Conservation (phyloP, 2,113 vertebrate genomes). For the Diglossa brunneiventris region DNA sequence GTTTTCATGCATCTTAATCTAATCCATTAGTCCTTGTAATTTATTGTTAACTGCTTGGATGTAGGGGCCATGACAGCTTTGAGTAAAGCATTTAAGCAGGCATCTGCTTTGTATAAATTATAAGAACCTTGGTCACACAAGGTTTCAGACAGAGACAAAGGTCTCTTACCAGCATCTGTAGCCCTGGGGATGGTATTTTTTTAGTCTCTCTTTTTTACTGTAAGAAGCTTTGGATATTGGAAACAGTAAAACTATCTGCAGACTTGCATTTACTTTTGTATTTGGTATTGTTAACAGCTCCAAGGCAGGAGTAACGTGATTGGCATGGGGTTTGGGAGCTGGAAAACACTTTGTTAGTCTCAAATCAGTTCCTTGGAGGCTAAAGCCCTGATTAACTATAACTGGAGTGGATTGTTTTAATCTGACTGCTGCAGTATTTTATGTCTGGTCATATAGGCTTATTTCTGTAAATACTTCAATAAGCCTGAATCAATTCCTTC, state of each 20-base stretch:
- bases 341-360: constrained; percentile 8
- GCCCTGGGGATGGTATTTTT: neutral
- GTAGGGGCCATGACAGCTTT: constrained; percentile 20
- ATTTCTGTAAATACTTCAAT: constrained; percentile 58
- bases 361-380: constrained; percentile 26
- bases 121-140: constrained; percentile 3
- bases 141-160: constrained; percentile 21
- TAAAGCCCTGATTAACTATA: constrained; percentile 55
- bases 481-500: constrained; percentile 40
- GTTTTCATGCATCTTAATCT: constrained; percentile 46
- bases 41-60: constrained; percentile 46
- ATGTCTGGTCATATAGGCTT: constrained; percentile 33
- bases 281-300: neutral
- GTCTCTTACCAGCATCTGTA: constrained; percentile 2
- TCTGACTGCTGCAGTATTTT: constrained; percentile 39
- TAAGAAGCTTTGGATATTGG: neutral
- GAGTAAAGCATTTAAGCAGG: constrained; percentile 39
- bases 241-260: neutral
- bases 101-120: constrained; percentile 56
- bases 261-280: neutral
- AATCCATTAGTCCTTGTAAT: constrained; percentile 39
- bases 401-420: constrained; percentile 50
- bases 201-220: neutral
- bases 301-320: neutral
- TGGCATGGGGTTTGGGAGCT: neutral